These are phyloP conservation scores for Fulmarus glacialis DNA, from an alignment of 2,113 vertebrate genomes.

Conservation along the genomic window DNA sequence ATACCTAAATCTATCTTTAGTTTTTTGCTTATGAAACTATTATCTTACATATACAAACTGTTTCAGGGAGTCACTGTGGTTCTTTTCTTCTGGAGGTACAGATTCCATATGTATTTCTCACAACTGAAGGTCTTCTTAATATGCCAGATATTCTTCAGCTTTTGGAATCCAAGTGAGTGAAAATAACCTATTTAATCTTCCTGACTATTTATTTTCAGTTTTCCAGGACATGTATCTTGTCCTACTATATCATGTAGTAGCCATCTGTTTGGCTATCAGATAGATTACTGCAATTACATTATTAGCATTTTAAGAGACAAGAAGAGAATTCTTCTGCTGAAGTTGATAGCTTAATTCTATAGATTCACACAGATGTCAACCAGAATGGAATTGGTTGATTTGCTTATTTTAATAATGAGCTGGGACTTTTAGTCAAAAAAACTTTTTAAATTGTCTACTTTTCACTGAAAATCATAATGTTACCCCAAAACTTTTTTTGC, in stretches of 20 bases:
- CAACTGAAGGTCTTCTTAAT: constrained; percentile 86
- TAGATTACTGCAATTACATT: neutral
- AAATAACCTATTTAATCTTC: neutral
- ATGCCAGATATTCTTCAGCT: constrained; percentile 81
- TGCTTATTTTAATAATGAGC: neutral
- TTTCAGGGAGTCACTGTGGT: constrained; percentile 32
- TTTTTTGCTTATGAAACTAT: neutral
- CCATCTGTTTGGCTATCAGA: neutral
- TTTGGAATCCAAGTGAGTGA: constrained; percentile 88
- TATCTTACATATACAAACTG: constrained; percentile 8
- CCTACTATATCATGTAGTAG: neutral
- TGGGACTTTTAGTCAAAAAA: neutral
- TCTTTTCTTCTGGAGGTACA: constrained; percentile 75
- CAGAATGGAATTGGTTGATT: neutral
- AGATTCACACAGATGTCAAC: neutral
- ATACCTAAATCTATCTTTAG: neutral
- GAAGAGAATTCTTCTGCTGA: neutral
- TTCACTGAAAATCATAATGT: neutral
- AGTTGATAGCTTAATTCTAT: neutral
- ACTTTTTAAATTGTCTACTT: neutral
- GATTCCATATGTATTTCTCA: constrained; percentile 84
- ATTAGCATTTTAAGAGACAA: neutral
- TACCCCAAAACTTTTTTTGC: neutral
- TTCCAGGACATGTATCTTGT: neutral
- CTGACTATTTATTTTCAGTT: neutral